phyloP scores from a whole-genome alignment of 2,797 vertebrate species.

The Vipera latastei region DNA sequence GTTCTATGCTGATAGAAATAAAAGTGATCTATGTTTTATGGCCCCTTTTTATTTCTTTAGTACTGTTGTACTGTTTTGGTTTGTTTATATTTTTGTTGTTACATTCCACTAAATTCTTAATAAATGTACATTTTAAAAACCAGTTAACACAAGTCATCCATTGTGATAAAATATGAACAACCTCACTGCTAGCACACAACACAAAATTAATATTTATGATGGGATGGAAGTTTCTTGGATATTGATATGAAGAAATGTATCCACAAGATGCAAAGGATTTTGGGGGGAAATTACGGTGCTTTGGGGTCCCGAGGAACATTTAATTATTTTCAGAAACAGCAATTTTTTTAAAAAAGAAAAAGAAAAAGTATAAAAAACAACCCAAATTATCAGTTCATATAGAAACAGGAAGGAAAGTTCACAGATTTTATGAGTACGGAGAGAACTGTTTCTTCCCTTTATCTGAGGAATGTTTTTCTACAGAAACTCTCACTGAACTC shows the following conservation, averaged over 20 bases:
- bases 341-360: background rate
- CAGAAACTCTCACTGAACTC: conserved; percentile 43
- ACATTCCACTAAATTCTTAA: background rate
- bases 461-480: conserved; percentile 42
- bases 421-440: conserved; percentile 30
- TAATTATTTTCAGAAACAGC: background rate
- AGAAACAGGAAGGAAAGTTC: conserved; percentile 39
- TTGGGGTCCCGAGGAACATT: background rate
- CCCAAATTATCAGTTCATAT: background rate
- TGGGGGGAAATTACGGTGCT: background rate
- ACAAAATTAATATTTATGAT: background rate
- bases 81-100: background rate
- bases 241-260: background rate
- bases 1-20: background rate
- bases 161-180: background rate
- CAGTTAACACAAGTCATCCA: background rate
- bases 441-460: conserved; percentile 30
- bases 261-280: background rate
- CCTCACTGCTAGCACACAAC: background rate
- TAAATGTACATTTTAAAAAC: background rate
- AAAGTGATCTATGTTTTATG: background rate
- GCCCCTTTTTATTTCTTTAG: background rate
- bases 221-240: background rate
- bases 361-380: background rate
- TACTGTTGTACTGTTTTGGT: background rate